Percentiles rank a stretch among this genome's conserved stretches.
Conservation (phyloP, 2,797 vertebrate genomes). For the Sarcoramphus papa region DNA sequence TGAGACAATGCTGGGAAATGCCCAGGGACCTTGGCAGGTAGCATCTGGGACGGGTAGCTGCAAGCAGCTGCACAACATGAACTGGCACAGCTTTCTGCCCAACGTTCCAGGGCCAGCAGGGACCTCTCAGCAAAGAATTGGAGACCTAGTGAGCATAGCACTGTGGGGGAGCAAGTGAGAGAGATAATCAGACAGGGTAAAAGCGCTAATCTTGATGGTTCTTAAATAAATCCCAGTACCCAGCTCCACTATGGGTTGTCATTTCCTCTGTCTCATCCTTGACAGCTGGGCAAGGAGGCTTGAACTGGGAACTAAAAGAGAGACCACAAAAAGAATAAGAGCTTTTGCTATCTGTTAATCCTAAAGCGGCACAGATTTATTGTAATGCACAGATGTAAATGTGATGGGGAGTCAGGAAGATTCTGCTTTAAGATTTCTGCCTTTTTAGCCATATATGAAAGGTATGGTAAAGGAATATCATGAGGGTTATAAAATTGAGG, state of each 20-base stretch:
- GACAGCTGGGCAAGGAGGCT: neutral
- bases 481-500: neutral
- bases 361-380: neutral
- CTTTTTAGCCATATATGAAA: neutral
- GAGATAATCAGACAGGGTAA: neutral
- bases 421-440: neutral
- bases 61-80: neutral
- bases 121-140: neutral
- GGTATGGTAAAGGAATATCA: neutral
- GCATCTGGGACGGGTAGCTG: neutral
- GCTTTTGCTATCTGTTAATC: neutral
- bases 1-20: neutral
- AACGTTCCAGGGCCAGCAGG: neutral
- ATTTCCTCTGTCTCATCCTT: neutral
- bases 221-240: neutral
- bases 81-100: neutral
- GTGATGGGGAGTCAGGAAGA: neutral
- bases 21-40: neutral
- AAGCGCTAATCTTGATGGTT: neutral
- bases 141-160: neutral
- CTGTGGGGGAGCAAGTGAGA: neutral
- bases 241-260: neutral
- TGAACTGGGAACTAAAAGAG: neutral
- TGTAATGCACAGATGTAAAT: neutral
- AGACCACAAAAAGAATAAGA: neutral